phyloP scores from a whole-genome alignment of 2,113 vertebrate genomes.

The Gymnorhina tibicen region DNA sequence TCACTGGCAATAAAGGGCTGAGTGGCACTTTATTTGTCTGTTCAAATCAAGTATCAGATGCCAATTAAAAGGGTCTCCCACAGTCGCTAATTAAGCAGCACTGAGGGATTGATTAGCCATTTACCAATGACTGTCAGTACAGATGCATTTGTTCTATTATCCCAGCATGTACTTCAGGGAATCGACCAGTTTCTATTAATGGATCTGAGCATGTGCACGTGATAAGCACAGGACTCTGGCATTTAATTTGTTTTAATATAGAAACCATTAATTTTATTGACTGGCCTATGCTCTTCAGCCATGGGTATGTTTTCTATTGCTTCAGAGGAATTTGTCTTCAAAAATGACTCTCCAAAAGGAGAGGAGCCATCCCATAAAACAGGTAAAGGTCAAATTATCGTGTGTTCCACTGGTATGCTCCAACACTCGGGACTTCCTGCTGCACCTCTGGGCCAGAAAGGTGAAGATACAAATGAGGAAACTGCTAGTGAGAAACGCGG shows the following conservation, averaged over 20 bases:
- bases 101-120: conserved; percentile 53
- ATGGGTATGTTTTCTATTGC: not conserved
- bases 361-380: not conserved
- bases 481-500: not conserved
- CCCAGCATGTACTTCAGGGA: not conserved
- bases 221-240: not conserved
- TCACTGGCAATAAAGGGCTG: not conserved
- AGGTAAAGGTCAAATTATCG: not conserved
- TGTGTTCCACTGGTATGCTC: accelerated
- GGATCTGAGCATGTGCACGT: not conserved
- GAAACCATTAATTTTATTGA: not conserved
- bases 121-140: conserved; percentile 16
- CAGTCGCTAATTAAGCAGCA: conserved; percentile 21
- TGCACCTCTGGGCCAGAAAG: not conserved
- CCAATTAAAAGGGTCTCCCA: conserved; percentile 36
- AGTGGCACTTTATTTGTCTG: conserved; percentile 28
- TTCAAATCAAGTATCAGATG: conserved; percentile 29
- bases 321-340: not conserved
- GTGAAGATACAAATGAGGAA: not conserved
- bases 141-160: conserved; percentile 17
- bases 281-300: not conserved
- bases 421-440: not conserved
- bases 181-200: not conserved
- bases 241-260: not conserved
- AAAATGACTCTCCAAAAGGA: not conserved